These are phyloP conservation scores for Cryptoblepharus egeriae DNA, from an alignment of 2,797 vertebrate species.

Conservation along the genomic window DNA sequence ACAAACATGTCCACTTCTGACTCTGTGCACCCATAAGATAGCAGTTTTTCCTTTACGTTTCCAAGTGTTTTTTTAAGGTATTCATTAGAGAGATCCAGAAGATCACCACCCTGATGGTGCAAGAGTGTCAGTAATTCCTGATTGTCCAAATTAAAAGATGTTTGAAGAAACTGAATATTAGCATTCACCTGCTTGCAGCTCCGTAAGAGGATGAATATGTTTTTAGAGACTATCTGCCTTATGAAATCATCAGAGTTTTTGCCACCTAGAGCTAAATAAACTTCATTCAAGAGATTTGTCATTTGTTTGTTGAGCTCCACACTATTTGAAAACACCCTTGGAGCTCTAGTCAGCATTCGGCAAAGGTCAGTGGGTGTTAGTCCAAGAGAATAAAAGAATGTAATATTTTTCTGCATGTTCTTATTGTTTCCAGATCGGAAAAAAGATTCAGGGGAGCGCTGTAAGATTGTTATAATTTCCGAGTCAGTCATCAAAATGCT, in stretches of 20 bases:
- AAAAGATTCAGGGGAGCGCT: conserved; percentile 84
- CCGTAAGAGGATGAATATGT: conserved; percentile 82
- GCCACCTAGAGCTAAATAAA: conserved; percentile 73
- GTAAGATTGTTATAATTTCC: conserved; percentile 80
- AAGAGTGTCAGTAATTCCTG: conserved; percentile 76
- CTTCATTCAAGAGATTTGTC: conserved; percentile 75
- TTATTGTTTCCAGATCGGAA: conserved; percentile 82
- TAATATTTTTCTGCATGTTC: conserved; percentile 83
- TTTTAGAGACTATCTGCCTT: conserved; percentile 78
- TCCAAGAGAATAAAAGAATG: conserved; percentile 78
- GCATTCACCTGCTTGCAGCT: conserved; percentile 80
- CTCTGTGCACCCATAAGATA: conserved; percentile 67
- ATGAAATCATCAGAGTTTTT: conserved; percentile 74
- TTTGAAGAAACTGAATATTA: conserved; percentile 76
- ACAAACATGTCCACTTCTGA: conserved; percentile 72
- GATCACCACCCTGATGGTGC: conserved; percentile 70
- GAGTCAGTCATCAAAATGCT: conserved; percentile 75
- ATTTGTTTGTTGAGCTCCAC: conserved; percentile 81
- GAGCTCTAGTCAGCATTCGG: conserved; percentile 78
- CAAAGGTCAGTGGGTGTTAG: conserved; percentile 76
- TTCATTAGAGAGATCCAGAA: conserved; percentile 81
- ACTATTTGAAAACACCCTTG: conserved; percentile 85
- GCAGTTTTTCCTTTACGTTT: conserved; percentile 73
- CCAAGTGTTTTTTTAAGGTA: conserved; percentile 77
- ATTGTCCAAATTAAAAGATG: conserved; percentile 70